A percentile compares a stretch with the other conserved stretches of the same genome.
Conservation (phyloP, 1,140 invertebrate genomes). For the Coelopa frigida region DNA sequence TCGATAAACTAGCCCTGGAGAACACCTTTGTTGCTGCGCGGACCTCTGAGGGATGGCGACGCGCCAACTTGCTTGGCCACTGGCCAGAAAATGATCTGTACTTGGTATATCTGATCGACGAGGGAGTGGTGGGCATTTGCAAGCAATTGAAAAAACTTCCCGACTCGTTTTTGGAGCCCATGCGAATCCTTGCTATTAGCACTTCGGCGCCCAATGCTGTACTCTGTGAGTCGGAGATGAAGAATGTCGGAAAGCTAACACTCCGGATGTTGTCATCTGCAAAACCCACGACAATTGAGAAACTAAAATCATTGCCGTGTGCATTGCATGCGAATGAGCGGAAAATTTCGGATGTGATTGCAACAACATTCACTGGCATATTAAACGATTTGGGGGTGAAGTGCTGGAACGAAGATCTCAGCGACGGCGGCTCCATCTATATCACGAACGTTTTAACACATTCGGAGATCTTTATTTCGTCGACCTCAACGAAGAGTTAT, state of each 20-base stretch:
- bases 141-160: constrained; percentile 9
- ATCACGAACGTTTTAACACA: not conserved
- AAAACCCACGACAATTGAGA: not conserved
- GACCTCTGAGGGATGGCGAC: not conserved
- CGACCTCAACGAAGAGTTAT: not conserved
- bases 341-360: constrained; percentile 3
- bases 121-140: constrained; percentile 2
- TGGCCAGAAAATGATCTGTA: not conserved
- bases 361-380: not conserved
- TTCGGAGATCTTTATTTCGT: constrained; percentile 2
- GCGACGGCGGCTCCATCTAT: not conserved
- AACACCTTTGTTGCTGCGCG: constrained; percentile 8
- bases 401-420: constrained; percentile 2
- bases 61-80: not conserved
- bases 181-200: constrained; percentile 5
- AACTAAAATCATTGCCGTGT: constrained; percentile 4
- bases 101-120: constrained; percentile 9
- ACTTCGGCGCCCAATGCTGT: not conserved
- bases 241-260: not conserved
- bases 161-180: not conserved
- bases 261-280: constrained; percentile 1
- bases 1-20: not conserved
- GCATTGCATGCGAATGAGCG: not conserved
- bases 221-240: not conserved
- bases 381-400: not conserved